Evolutionary conservation across 1,140 invertebrate species (phyloP).

Genomic region (Panagrolaimus sp.): DNA sequence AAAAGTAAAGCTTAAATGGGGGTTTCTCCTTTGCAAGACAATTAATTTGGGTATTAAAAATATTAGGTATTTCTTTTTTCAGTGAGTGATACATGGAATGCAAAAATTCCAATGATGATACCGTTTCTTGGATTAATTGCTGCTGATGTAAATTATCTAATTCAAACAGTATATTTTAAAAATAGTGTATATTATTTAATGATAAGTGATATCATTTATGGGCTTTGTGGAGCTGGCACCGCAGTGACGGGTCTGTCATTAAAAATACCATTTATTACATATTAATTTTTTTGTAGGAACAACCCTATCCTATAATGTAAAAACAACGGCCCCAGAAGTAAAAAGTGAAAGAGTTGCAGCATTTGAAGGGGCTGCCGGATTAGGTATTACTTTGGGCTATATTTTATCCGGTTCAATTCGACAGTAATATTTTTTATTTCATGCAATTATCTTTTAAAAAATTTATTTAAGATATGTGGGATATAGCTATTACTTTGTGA

Average conservation of each 20-base stretch:
- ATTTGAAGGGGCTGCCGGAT: conserved; percentile 40
- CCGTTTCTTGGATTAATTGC: conserved; percentile 49
- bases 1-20: too few relatives aligned
- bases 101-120: conserved; percentile 43
- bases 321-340: conserved; percentile 18
- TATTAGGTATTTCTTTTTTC: conserved; percentile 15
- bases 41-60: background rate
- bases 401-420: conserved; percentile 37
- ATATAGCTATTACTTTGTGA: conserved; percentile 24
- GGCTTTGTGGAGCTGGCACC: conserved; percentile 49
- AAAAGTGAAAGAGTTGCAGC: conserved; percentile 39
- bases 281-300: conserved; percentile 25
- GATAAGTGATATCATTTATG: conserved; percentile 50
- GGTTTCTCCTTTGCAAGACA: too few relatives aligned
- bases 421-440: conserved; percentile 25
- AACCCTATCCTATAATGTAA: conserved; percentile 37
- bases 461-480: conserved; percentile 31
- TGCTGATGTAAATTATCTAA: conserved; percentile 46
- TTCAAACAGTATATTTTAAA: conserved; percentile 40
- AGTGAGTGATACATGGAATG: conserved; percentile 48
- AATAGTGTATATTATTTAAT: conserved; percentile 44
- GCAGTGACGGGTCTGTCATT: conserved; percentile 41
- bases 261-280: background rate
- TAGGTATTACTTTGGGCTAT: conserved; percentile 38
- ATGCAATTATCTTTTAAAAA: background rate